phyloP scores from a whole-genome alignment of 1,140 invertebrate species.

The Pseudomyrmex cubaensis region DNA sequence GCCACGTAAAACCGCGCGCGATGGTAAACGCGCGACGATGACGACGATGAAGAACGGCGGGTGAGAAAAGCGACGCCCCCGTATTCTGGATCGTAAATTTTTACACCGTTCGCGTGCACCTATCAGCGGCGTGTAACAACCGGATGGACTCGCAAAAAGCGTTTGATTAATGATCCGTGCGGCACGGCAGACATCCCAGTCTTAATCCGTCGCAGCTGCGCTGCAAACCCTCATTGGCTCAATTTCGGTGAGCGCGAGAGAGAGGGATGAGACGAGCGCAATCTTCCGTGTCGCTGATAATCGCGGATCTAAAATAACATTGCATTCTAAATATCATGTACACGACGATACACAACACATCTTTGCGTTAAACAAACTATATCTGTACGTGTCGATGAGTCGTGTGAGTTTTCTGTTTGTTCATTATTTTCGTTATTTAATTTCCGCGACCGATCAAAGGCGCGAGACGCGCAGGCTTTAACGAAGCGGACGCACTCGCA shows the following conservation, averaged over 20 bases:
- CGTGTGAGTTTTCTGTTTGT: not conserved
- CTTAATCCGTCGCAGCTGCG: constrained; percentile 32
- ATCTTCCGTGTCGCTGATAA: not conserved
- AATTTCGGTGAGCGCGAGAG: not conserved
- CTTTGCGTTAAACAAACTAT: not conserved
- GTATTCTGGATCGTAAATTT: constrained; percentile 38
- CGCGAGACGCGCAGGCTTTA: constrained; percentile 4
- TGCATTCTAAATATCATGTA: not conserved
- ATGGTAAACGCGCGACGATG: constrained; percentile 15
- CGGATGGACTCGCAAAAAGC: constrained; percentile 40
- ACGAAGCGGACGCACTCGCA: constrained; percentile 16
- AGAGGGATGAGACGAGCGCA: not conserved
- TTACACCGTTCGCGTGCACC: constrained; percentile 37
- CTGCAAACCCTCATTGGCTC: constrained; percentile 11
- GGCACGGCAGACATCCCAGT: not conserved
- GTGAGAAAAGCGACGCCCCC: not conserved
- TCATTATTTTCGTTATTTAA: constrained; percentile 36
- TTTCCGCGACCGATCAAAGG: constrained; percentile 36
- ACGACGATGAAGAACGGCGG: too few species aligned
- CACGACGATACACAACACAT: not conserved
- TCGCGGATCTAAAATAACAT: constrained; percentile 5
- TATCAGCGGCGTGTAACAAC: constrained; percentile 37
- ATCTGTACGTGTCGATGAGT: too few species aligned
- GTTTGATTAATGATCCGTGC: constrained; percentile 56
- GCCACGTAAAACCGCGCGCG: not conserved